Conservation (phyloP, 2,113 vertebrate genomes). For the Poeciliopsis retropinna region DNA sequence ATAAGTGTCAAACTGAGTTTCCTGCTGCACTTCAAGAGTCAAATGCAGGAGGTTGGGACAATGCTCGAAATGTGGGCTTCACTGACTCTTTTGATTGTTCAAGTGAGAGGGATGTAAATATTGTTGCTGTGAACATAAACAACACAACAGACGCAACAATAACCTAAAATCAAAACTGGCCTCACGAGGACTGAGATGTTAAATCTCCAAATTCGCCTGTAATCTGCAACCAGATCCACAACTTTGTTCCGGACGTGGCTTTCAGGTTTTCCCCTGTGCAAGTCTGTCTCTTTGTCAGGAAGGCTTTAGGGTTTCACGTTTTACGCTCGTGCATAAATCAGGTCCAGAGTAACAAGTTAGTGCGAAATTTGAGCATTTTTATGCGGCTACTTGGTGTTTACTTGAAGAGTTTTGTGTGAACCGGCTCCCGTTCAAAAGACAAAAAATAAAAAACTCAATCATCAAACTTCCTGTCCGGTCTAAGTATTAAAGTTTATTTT, state of each 20-base stretch:
- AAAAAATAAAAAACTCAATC: too few relatives aligned
- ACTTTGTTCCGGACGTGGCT: neutral
- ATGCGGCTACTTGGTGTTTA: neutral
- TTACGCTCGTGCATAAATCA: neutral
- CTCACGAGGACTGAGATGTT: neutral
- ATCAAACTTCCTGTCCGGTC: too few relatives aligned
- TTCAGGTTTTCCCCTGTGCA: neutral
- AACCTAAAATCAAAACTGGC: neutral
- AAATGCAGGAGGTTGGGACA: neutral
- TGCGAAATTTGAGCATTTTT: neutral
- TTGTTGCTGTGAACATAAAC: neutral
- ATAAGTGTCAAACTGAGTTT: neutral
- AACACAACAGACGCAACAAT: neutral
- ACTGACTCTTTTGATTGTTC: neutral
- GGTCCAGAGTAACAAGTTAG: too few relatives aligned
- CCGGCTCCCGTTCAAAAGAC: too few relatives aligned
- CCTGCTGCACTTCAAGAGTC: neutral
- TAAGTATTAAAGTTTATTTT: too few relatives aligned
- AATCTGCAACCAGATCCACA: neutral
- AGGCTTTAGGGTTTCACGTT: neutral
- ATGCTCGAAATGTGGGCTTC: neutral
- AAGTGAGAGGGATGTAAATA: neutral
- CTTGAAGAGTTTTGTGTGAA: neutral
- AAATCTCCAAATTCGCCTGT: neutral
- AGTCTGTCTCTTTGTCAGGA: neutral